phyloP scores from a whole-genome alignment of 2,797 vertebrate genomes.

The Momotus momota region DNA sequence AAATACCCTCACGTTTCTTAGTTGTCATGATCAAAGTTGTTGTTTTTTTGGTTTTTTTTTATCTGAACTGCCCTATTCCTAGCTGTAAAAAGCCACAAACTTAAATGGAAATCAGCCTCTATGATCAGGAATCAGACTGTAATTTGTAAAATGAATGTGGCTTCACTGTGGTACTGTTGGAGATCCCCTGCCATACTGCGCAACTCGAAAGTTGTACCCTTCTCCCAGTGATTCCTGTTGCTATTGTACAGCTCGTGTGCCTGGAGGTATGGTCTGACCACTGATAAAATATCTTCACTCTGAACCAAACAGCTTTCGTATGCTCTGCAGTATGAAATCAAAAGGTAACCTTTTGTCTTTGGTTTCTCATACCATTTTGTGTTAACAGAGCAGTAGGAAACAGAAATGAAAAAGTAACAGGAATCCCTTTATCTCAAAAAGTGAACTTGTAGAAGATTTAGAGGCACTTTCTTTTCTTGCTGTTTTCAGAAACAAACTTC shows the following conservation, averaged over 20 bases:
- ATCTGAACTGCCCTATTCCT: background rate
- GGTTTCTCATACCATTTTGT: background rate
- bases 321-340: background rate
- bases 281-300: background rate
- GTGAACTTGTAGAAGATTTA: background rate
- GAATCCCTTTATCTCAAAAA: background rate
- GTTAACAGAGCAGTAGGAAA: background rate
- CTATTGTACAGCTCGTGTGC: background rate
- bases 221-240: background rate
- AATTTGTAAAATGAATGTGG: background rate
- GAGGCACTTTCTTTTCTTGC: background rate
- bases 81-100: background rate
- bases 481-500: background rate
- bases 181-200: background rate
- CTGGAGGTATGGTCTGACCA: background rate
- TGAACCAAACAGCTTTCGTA: background rate
- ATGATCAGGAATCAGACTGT: background rate
- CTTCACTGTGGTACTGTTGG: background rate
- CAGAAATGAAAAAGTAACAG: background rate
- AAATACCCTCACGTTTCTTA: background rate
- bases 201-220: background rate
- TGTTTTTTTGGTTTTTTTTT: background rate
- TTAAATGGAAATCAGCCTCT: background rate
- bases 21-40: background rate
- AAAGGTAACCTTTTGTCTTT: background rate